phyloP scores from a whole-genome alignment of 2,888 invertebrate genomes.

The Thecocarcelia acutangulata region DNA sequence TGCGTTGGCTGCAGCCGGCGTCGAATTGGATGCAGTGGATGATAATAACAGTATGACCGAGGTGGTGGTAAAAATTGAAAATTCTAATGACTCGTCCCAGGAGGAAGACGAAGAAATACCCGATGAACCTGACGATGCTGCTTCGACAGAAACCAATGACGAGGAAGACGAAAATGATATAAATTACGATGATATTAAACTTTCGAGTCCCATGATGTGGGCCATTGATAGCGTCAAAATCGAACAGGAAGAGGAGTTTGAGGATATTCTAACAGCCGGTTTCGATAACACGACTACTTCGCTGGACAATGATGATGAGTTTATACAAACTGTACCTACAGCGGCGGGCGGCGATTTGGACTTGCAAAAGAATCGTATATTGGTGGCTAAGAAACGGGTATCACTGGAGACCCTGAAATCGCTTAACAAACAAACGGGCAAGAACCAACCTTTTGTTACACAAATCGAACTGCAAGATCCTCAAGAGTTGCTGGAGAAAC shows the following conservation, averaged over 20 bases:
- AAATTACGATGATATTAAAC: constrained; percentile 79
- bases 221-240: constrained; percentile 80
- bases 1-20: constrained; percentile 77
- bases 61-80: constrained; percentile 79
- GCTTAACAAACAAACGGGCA: constrained; percentile 52
- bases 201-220: constrained; percentile 81
- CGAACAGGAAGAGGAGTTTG: constrained; percentile 80
- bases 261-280: constrained; percentile 75
- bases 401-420: constrained; percentile 59
- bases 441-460: constrained; percentile 56
- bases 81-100: constrained; percentile 74
- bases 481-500: constrained; percentile 75
- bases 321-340: constrained; percentile 74
- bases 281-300: constrained; percentile 73
- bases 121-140: constrained; percentile 74
- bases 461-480: constrained; percentile 71
- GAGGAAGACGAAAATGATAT: constrained; percentile 71
- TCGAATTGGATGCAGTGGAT: constrained; percentile 77
- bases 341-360: constrained; percentile 35
- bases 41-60: constrained; percentile 78
- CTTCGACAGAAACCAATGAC: constrained; percentile 75
- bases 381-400: constrained; percentile 64
- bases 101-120: constrained; percentile 76
- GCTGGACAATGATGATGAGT: constrained; percentile 77
- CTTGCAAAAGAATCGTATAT: constrained; percentile 56